Base-by-base conservation (phyloP, 2,888 invertebrate species). In the Disparrhopalites patrizii region DNA sequence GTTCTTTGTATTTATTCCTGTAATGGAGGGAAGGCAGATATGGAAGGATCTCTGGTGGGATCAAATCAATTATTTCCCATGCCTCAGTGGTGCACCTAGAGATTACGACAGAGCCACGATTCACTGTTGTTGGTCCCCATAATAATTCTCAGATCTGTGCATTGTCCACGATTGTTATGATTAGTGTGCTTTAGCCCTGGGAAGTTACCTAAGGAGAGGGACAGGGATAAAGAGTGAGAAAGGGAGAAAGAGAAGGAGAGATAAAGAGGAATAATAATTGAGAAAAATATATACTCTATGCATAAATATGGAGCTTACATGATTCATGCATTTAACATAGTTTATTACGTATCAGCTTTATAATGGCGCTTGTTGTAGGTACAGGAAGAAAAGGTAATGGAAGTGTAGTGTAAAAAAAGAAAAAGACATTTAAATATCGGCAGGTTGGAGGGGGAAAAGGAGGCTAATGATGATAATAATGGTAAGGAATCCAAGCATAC, bases 391-490 rank as follows among this genome's bases (percentile, higher is more conserved):
- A 43, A 18, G 10, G 10, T 13, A 36, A 36, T 36, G 13, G 8
- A 36, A 43, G 20, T 43, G 15, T 43, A 43, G 13, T 3, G 13
- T 18, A 43, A 13, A 43, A 20, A 43, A 3, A 43, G 43, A 43
- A 20, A 13, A 36, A 47, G 8, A 47, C 13, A 10, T 51, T 18
- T 13, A 51, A 33, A 15, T 33, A 20, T 52, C n/a, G 2, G 15
- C 13, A 27, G 27, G 18, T 15, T 25, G 15, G 30, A n/a, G 20
- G 54, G n/a, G 3, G 7, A 13, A 28, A 31, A 18, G 31, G 28
- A 13, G 54, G 33, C 56, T 10, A 36, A 31, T 23, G 25, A 38
- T 7, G 25, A 38, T 38, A 57, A 36, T 38, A 38, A 57, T 57
- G 27, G 31, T 36, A 58, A 23, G 18, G 43, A 5, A n/a, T 28